Percentiles rank a stretch among this genome's conserved stretches.
These are phyloP conservation scores for Musca vetustissima DNA, from an alignment of 1,140 invertebrate genomes.

Conservation along the genomic window DNA sequence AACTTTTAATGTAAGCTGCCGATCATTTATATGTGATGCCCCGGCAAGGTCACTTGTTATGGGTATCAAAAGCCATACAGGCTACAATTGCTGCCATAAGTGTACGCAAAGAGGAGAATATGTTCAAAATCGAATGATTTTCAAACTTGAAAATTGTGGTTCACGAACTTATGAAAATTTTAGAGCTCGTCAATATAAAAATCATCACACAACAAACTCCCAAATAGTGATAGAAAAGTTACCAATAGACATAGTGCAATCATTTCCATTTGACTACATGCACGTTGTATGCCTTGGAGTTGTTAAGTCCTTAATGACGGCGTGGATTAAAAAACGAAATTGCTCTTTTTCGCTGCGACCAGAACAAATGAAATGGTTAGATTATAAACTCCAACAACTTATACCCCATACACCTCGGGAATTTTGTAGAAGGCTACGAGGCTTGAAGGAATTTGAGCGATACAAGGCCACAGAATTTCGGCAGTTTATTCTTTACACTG, in stretches of 20 bases:
- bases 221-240: constrained; percentile 16
- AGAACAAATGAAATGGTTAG: not conserved
- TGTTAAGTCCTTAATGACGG: too few species aligned
- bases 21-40: too few species aligned
- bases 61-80: too few species aligned
- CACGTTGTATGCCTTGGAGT: constrained; percentile 20
- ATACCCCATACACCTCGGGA: constrained; percentile 36
- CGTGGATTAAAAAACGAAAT: constrained; percentile 1
- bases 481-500: constrained; percentile 35
- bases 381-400: not conserved
- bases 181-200: not conserved
- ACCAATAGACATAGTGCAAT: constrained; percentile 16
- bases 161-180: constrained; percentile 16
- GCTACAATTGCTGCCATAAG: too few species aligned
- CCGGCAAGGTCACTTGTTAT: too few species aligned
- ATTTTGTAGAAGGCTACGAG: constrained; percentile 40
- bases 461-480: constrained; percentile 52
- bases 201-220: constrained; percentile 14
- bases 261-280: constrained; percentile 23
- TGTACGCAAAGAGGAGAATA: too few species aligned
- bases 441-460: constrained; percentile 32
- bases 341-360: not conserved
- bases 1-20: too few species aligned
- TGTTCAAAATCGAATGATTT: too few species aligned
- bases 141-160: not conserved